Evolutionary conservation across 2,888 invertebrate genomes (phyloP).

Genomic region (Stramonita haemastoma): DNA sequence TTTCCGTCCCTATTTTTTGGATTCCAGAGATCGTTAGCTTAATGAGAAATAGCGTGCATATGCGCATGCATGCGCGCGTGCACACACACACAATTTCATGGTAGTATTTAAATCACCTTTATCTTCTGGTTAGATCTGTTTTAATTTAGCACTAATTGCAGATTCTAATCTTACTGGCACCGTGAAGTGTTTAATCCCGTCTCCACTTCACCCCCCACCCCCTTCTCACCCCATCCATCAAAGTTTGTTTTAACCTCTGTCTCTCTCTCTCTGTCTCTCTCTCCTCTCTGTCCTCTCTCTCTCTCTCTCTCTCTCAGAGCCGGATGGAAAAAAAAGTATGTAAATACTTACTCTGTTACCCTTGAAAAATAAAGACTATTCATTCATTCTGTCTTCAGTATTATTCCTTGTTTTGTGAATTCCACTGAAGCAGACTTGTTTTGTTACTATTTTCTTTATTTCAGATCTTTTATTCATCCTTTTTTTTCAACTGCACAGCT

Average conservation of each 20-base stretch:
- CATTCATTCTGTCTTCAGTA: too few species aligned
- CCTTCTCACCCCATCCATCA: neutral
- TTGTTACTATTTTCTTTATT: too few species aligned
- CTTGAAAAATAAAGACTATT: too few species aligned
- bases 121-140: neutral
- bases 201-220: neutral
- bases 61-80: neutral
- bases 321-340: too few species aligned
- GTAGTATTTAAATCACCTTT: neutral
- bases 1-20: too few species aligned
- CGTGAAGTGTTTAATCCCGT: too few species aligned
- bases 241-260: neutral
- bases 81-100: neutral
- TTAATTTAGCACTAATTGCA: too few species aligned
- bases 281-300: neutral
- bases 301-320: slow-evolving; percentile 1
- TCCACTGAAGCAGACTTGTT: too few species aligned
- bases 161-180: too few species aligned
- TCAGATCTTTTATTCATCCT: neutral
- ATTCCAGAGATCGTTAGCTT: too few species aligned
- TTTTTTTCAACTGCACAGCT: neutral
- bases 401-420: too few species aligned
- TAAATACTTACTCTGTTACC: too few species aligned
- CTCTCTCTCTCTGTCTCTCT: neutral
- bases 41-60: neutral